Evolutionary conservation across 2,888 invertebrate genomes (phyloP), one percentile per base, ranked within the genome.

Genomic region (Rosalia funebris): DNA sequence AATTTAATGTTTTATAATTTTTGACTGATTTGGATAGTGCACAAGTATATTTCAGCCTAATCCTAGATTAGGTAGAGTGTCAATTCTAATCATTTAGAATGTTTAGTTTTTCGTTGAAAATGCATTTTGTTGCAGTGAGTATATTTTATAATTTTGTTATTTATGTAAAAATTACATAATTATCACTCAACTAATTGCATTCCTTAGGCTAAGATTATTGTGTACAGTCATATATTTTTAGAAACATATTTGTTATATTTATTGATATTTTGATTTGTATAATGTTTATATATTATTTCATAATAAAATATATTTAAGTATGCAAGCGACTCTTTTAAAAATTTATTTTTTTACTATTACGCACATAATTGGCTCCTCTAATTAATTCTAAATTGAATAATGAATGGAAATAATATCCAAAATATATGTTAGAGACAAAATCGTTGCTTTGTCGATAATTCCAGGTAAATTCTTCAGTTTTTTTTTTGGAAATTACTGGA

Each of bases 231-330:
- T 58, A 60, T 68, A 58, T 60, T 62, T 68, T 63, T 63, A 63
- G 66, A 66, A 65, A 36, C 39, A 56, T 60, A 60, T 59, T 67
- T 69, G 72, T 72, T 70, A 65, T 62, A 62, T 56, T 60, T 58
- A 69, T 61, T 68, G 64, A 63, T 68, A 66, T 66, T 65, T 57
- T 50, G 60, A 70, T 69, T 71, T 70, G 50, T 67, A 68, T 65
- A 63, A 63, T 65, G 63, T 68, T 69, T 68, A 63, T 70, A 65
- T 69, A 61, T 57, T 67, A 69, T 70, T 72, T 71, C 68, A 46
- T 68, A 71, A 71, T 71, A 71, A 71, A 73, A 71, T 63, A 65
- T 57, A 54, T 59, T 59, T 57, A 62, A 46, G 32, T 53, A 42
- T 31, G 15, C 14, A 52, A 5, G 25, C 25, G n/a, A n/a, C n/a